Evolutionary conservation across 2,797 vertebrate genomes (phyloP), one percentile per base, ranked within the genome.

Genomic region (Acipenser oxyrinchus): DNA sequence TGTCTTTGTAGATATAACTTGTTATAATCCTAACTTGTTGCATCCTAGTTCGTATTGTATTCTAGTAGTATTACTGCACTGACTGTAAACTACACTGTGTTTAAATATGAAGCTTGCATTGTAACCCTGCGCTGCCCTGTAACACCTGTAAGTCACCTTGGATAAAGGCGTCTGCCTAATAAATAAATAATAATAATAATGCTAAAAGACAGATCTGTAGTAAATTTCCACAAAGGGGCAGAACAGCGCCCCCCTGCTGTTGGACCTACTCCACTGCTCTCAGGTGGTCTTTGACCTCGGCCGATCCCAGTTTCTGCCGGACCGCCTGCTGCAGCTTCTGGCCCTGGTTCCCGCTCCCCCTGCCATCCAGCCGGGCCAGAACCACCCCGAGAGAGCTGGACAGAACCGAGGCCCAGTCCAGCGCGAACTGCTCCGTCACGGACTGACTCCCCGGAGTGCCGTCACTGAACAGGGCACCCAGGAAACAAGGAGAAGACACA

Each of bases 391-490:
- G 81, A 1, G 78, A 76, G 75, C 90, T 88, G 64, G 83, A 86
- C 52, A 93, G 86, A 65, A 88, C 85, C 70, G 90, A 84, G 37
- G 89, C 84, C 92, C 92, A 93, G 73, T 76, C 83, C 0, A 93
- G 82, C 37, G 77, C 57, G 66, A 92, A 93, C 73, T 90, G 84
- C 76, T 93, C 92, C 0, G 90, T 91, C 67, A 89, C 88, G 0
- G 81, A 75, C 15, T 87, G 89, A 63, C 77, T 75, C 57, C 88
- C 88, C 0, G 90, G 90, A 37, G 76, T 61, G 7, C 85, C 87
- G 12, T 91, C 86, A 48, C 92, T 93, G 77, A 63, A 59, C 7
- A 59, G 13, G 7, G 52, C 7, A 51, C n/a, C 10, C 1, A 18
- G 10, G 65, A 66, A 51, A 59, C 51, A 59, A 13, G 49, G 65